Evolutionary conservation across 1,140 invertebrate species (phyloP).

Genomic region (Potamilus streckersoni): DNA sequence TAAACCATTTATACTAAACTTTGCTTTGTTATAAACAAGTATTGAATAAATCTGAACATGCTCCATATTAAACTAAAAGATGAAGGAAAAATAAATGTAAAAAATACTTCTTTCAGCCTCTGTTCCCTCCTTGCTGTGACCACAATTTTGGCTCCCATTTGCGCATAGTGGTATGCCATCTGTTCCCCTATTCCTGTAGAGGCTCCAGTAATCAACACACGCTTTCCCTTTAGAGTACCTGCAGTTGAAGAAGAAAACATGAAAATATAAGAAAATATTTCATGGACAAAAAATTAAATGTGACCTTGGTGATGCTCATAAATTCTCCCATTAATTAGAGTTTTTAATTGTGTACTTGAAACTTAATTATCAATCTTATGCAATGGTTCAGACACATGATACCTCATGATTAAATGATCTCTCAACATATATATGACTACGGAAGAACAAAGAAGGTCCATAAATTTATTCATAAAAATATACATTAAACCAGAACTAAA

Average conservation of each 20-base stretch:
- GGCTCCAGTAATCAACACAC: slow-evolving; percentile 63
- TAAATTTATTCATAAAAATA: no score
- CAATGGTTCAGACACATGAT: background rate
- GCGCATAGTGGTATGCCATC: slow-evolving; percentile 62
- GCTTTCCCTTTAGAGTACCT: slow-evolving; percentile 56
- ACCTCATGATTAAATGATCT: background rate
- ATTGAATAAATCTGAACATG: no score
- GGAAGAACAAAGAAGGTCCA: no score
- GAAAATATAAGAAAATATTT: background rate
- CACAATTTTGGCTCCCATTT: slow-evolving; percentile 54
- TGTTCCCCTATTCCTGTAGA: slow-evolving; percentile 65
- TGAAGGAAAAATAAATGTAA: no score
- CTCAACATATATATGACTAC: no score
- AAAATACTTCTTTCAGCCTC: slow-evolving; percentile 51
- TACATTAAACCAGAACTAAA: no score
- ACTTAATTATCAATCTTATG: background rate
- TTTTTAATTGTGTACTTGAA: background rate
- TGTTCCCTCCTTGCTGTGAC: slow-evolving; percentile 56
- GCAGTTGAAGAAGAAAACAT: slow-evolving; percentile 23
- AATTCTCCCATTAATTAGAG: background rate
- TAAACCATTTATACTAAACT: no score
- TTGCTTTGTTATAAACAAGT: no score
- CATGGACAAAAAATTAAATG: background rate
- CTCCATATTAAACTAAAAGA: no score
- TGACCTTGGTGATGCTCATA: no score